A percentile compares a stretch with the other conserved stretches of the same genome.
Evolutionary conservation across 2,797 vertebrate genomes (phyloP).

Genomic region (Columba guinea): DNA sequence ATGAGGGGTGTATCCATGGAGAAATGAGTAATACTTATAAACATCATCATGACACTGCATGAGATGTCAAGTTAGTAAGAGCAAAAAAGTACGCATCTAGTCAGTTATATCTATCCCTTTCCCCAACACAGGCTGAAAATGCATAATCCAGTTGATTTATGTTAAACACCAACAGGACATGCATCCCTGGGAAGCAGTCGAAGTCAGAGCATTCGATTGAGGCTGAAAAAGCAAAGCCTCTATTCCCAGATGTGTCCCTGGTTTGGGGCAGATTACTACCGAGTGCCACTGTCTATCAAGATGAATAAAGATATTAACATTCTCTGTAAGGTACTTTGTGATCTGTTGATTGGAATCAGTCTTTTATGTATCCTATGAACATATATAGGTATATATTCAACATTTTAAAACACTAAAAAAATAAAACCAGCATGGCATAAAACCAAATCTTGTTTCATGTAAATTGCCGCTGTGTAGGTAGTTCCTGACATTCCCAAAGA

Average conservation of each 20-base stretch:
- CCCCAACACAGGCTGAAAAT: background rate
- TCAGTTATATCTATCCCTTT: background rate
- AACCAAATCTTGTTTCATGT: background rate
- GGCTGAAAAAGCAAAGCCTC: background rate
- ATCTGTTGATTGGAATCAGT: background rate
- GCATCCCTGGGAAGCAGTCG: background rate
- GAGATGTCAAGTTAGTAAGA: background rate
- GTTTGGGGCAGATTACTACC: background rate
- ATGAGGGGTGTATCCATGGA: background rate
- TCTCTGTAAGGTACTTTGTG: background rate
- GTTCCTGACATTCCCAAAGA: background rate
- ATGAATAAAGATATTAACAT: background rate
- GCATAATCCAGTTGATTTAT: background rate
- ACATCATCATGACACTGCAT: background rate
- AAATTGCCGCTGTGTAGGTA: background rate
- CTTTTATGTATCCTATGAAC: background rate
- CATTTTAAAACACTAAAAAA: background rate
- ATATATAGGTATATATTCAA: rapidly evolving
- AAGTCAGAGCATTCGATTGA: background rate
- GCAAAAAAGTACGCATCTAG: background rate
- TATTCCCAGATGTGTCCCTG: background rate
- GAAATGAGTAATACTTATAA: background rate
- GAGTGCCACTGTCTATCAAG: background rate
- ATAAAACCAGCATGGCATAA: background rate
- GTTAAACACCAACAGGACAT: background rate